phyloP scores from a whole-genome alignment of 2,888 invertebrate genomes.

The Brenthis ino region DNA sequence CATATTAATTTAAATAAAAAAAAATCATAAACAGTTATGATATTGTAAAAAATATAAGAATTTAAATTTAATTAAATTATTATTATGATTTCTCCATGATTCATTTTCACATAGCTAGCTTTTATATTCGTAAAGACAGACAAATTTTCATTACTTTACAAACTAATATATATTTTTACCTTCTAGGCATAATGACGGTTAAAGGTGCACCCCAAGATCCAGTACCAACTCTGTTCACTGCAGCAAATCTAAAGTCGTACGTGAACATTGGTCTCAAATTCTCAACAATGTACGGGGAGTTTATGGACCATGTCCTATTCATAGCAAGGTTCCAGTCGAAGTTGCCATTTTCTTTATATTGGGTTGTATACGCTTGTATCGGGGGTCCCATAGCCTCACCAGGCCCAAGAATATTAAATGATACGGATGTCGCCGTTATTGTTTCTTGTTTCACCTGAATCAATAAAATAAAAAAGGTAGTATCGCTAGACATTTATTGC shows the following conservation, averaged over 20 bases:
- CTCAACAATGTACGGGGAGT: constrained; percentile 91
- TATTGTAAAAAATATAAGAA: too few relatives aligned
- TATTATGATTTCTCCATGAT: too few relatives aligned
- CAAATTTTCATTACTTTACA: neutral
- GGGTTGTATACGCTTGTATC: constrained; percentile 86
- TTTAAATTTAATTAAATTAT: too few relatives aligned
- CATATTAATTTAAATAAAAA: neutral
- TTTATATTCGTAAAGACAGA: too few relatives aligned
- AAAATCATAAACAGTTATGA: too few relatives aligned
- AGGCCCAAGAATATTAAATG: constrained; percentile 90
- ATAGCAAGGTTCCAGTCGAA: constrained; percentile 86
- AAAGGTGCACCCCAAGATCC: constrained; percentile 87
- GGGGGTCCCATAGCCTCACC: constrained; percentile 89
- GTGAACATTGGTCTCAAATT: constrained; percentile 88
- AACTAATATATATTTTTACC: constrained; percentile 52
- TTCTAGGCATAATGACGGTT: constrained; percentile 87
- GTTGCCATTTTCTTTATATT: constrained; percentile 87
- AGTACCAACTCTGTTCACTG: constrained; percentile 91
- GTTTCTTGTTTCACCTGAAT: constrained; percentile 85
- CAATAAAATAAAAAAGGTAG: neutral
- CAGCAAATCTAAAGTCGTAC: constrained; percentile 93
- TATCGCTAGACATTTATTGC: neutral
- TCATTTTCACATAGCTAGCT: too few relatives aligned
- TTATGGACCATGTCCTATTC: constrained; percentile 90
- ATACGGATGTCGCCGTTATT: constrained; percentile 92